Base-by-base conservation (phyloP, 1,140 invertebrate genomes). In the Drosophila varians region DNA sequence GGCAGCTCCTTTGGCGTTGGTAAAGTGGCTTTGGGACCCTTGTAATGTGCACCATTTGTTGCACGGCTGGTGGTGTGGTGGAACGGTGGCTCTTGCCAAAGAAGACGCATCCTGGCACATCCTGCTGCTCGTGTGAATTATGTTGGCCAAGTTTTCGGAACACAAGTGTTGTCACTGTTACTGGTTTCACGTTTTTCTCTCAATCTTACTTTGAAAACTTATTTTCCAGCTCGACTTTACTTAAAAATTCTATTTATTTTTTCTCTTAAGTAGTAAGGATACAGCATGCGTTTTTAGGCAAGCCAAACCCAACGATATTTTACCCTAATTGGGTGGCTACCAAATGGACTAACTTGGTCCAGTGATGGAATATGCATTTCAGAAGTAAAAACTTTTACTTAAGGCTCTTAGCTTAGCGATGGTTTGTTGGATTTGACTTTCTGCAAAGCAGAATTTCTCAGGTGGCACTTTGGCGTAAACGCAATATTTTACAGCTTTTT, bases 181-280 rank as follows among this genome's bases (percentile, higher is more conserved):
- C 58, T 36, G 40, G 36, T 45, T 73, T 45, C 66, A 3, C 9
- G 26, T n/a, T 2, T 31, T 11, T 31, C 28, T 11, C 9, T 52
- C 40, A 16, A 52, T 25, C 9, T 66, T n/a, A 36, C 25, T 12
- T 21, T 43, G 74, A 74, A 78, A 74, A 38, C 36, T 38, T 84
- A 64, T 77, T 47, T 84, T 55, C 56, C 73, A 52, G 56, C 72
- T 75, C 66, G 76, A 69, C 76, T 84, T 84, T 86, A 84, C 80
- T 84, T 84, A 69, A 79, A 84, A 84, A 84, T 84, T 84, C 80
- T 76, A 84, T 79, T 84, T 86, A 86, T 69, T 84, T 86, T 86
- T 60, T 46, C 36, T 56, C 47, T 69, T 62, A 82, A 70, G 77
- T 64, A 83, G 62, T 38, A 9, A 5, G 49, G 16, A 43, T 60